Evolutionary conservation across 2,113 vertebrate species (phyloP).

Genomic region (Cinclus cinclus): DNA sequence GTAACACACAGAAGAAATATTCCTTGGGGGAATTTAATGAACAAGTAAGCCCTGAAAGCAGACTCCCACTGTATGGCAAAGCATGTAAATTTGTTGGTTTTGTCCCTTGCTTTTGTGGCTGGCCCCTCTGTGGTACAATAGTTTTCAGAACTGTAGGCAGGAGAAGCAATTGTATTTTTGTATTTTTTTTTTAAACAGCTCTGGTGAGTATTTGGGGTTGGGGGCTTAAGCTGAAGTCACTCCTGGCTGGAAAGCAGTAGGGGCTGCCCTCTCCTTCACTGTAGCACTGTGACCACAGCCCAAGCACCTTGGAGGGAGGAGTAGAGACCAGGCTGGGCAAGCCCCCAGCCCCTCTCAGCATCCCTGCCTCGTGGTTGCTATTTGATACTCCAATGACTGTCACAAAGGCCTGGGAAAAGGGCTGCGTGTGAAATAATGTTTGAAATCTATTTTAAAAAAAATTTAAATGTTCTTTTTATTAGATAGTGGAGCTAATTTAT

Average conservation of each 20-base stretch:
- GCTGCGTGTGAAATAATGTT: constrained; percentile 35
- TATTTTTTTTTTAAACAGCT: background rate
- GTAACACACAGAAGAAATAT: background rate
- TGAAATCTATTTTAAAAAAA: constrained; percentile 76
- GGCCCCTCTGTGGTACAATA: background rate
- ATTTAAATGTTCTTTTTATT: constrained; percentile 66
- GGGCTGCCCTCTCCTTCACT: background rate
- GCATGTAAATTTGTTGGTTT: background rate
- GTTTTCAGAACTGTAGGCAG: background rate
- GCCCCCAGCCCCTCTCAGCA: background rate
- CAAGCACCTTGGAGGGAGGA: background rate
- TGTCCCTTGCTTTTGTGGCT: background rate
- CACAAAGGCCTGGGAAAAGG: constrained; percentile 44
- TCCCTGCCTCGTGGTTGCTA: background rate
- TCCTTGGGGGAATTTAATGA: background rate
- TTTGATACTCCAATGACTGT: constrained; percentile 41
- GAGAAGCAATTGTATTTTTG: background rate
- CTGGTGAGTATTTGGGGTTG: background rate
- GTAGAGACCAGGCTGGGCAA: background rate
- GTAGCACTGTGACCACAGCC: background rate
- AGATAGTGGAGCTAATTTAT: constrained; percentile 77
- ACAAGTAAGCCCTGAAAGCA: background rate
- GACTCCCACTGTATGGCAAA: background rate
- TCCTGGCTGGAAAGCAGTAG: background rate
- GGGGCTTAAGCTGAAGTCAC: background rate